Evolutionary conservation across 1,140 invertebrate species (phyloP).

Genomic region (Zeugodacus cucurbitae): DNA sequence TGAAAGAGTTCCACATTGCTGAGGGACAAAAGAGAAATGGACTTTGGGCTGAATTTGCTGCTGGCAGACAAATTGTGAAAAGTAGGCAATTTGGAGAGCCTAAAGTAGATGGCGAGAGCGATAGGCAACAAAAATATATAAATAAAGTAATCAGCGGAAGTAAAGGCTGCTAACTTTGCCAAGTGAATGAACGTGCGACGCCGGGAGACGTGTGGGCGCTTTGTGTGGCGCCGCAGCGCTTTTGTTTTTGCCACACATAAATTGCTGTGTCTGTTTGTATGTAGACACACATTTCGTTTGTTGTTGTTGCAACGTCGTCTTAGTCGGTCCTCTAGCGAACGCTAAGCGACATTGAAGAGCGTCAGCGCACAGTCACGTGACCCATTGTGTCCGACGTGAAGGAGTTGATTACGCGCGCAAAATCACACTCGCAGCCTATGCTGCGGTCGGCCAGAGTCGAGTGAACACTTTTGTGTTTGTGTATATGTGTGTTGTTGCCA

Average conservation of each 20-base stretch:
- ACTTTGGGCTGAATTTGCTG: neutral
- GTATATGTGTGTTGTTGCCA: neutral
- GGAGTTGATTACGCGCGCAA: conserved; percentile 33
- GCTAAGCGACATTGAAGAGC: conserved; percentile 8
- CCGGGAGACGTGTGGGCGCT: neutral
- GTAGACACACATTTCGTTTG: neutral
- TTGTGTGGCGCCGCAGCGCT: neutral
- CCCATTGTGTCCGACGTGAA: conserved; percentile 13
- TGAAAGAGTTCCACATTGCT: neutral
- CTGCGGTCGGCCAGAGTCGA: neutral
- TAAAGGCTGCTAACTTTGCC: neutral
- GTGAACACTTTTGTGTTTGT: neutral
- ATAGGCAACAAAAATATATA: neutral
- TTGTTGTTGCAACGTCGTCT: neutral
- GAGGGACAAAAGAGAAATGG: neutral
- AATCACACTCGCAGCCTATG: neutral
- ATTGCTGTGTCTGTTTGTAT: neutral
- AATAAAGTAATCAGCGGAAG: neutral
- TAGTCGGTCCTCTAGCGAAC: neutral
- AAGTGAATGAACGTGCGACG: neutral
- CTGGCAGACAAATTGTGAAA: neutral
- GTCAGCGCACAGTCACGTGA: conserved; percentile 9
- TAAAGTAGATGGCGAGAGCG: neutral
- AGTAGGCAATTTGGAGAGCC: neutral
- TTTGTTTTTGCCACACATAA: neutral